Percentiles rank a stretch among this genome's conserved stretches.
Conservation (phyloP, 2,797 vertebrate species). For the Arctocebus calabarensis region DNA sequence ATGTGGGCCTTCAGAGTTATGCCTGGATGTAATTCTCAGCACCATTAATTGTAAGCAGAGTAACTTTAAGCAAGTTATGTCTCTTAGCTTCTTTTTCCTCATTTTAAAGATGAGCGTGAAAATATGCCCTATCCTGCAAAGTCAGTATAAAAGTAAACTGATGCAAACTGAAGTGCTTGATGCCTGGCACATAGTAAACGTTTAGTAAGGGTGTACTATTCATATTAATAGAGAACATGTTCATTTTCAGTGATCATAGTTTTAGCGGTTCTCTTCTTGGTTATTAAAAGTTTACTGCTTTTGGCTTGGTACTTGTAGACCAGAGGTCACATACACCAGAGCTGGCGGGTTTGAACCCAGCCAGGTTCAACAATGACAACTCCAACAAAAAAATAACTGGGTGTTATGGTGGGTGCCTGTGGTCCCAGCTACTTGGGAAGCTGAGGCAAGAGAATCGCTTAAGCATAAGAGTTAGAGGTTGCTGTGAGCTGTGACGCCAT, state of each 20-base stretch:
- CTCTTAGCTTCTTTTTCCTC: not conserved
- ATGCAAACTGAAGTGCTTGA: not conserved
- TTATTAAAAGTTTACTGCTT: constrained; percentile 18
- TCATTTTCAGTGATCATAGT: not conserved
- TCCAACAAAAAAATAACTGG: no score
- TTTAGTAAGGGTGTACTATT: not conserved
- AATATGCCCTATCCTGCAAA: not conserved
- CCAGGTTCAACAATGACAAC: no score
- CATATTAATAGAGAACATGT: not conserved
- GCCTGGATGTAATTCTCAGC: not conserved
- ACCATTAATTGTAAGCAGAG: not conserved
- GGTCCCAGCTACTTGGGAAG: no score
- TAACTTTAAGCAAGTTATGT: not conserved
- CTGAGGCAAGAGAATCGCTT: no score
- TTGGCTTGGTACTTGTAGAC: not conserved
- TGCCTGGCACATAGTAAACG: not conserved
- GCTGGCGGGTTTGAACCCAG: no score
- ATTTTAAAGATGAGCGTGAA: not conserved
- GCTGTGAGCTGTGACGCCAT: no score
- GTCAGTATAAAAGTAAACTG: not conserved
- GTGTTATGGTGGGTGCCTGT: no score
- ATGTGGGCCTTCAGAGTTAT: not conserved
- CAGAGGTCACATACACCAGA: no score
- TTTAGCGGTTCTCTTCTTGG: constrained; percentile 29
- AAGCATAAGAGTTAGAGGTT: no score